phyloP scores from a whole-genome alignment of 2,888 invertebrate genomes.

The Drosophila flavopinicola region DNA sequence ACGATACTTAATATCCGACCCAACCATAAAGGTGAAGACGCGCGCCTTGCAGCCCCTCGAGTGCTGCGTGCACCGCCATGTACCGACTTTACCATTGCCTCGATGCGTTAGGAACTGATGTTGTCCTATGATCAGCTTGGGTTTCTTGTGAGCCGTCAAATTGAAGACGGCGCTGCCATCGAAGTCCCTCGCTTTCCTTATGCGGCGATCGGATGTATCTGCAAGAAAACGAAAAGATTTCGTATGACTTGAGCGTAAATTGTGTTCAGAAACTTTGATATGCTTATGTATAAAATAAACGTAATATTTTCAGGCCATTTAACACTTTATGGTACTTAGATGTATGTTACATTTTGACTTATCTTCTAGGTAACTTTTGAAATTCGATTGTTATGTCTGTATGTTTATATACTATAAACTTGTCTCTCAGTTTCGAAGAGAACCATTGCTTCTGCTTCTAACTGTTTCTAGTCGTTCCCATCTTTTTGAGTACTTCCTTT shows the following conservation, averaged over 20 bases:
- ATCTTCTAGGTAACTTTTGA: no score
- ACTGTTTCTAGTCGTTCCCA: no score
- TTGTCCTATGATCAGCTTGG: slow-evolving; percentile 55
- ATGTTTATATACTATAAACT: no score
- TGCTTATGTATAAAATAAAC: background rate
- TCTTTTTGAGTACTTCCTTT: no score
- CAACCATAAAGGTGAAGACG: slow-evolving; percentile 51
- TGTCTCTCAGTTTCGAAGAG: no score
- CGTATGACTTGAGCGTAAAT: background rate
- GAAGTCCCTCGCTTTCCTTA: slow-evolving; percentile 9
- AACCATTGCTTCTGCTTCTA: no score
- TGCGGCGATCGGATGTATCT: slow-evolving; percentile 15
- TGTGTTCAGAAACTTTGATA: background rate
- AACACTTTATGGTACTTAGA: background rate
- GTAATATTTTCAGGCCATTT: no score
- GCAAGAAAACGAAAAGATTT: slow-evolving; percentile 19
- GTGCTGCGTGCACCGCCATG: slow-evolving; percentile 66
- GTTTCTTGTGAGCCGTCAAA: slow-evolving; percentile 21
- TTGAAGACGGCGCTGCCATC: slow-evolving; percentile 51
- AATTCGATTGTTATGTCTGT: no score
- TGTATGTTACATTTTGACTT: background rate
- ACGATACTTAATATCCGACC: slow-evolving; percentile 65
- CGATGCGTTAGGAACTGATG: slow-evolving; percentile 51
- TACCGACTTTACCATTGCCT: slow-evolving; percentile 36
- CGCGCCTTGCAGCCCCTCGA: slow-evolving; percentile 63